Base-by-base conservation (phyloP, 2,888 invertebrate species). In the Silvanus unidentatus region DNA sequence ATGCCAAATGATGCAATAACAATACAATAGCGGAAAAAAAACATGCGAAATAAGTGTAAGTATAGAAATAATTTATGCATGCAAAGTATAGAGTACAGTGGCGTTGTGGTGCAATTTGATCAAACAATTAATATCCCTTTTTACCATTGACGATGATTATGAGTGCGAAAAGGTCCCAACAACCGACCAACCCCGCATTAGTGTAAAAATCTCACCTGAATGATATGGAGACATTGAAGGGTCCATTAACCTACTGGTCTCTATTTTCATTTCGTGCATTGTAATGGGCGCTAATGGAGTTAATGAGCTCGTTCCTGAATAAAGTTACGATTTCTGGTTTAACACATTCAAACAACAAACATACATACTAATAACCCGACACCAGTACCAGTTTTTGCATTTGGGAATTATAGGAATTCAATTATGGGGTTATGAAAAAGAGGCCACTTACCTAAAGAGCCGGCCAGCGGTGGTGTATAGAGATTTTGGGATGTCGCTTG, bases 381-480 rank as follows among this genome's bases (percentile, higher is more conserved):
- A 32, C 32, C 32, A 12, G 5, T 11, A n/a, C 32, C 32, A 32
- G 14, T 14, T 42, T 36, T 14, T 13, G 32, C 22, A n/a, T n/a
- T n/a, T n/a, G n/a, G n/a, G n/a, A n/a, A n/a, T n/a, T n/a, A n/a
- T n/a, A n/a, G n/a, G n/a, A n/a, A n/a, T n/a, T n/a, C n/a, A n/a
- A n/a, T n/a, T n/a, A n/a, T n/a, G n/a, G n/a, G n/a, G n/a, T n/a
- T n/a, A n/a, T n/a, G n/a, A n/a, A n/a, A n/a, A n/a, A n/a, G n/a
- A n/a, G n/a, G n/a, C n/a, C n/a, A n/a, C 77, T 76, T 68, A 82
- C 82, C 82, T 71, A 88, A 79, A 53, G 81, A 76, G 56, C 81
- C 77, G 57, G 82, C 81, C 63, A 84, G 77, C 34, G 89, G 85
- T 54, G 88, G 86, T 50, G 89, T 87, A 69, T 91, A 91, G 5